Evolutionary conservation across 2,888 invertebrate species (phyloP), one percentile per base, ranked within the genome.

Genomic region (Drosophila formosana): DNA sequence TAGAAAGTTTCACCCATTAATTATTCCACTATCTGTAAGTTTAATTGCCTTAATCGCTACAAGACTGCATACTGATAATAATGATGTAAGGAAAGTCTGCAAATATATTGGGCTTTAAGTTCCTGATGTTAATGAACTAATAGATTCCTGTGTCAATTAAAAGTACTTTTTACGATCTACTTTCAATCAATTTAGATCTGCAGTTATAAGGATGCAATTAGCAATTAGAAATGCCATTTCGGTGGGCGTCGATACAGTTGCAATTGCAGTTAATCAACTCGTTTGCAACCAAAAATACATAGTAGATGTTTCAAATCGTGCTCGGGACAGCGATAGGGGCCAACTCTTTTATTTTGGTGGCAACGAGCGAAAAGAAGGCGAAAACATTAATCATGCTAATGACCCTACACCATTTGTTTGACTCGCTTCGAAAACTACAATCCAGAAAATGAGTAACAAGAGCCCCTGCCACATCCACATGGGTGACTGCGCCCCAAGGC

Each of bases 381-480:
- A 64, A 75, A 72, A 75, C 82, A 83, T 88, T 80, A 86, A 88
- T 88, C 89, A 78, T 78, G 67, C 87, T 88, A 83, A 83, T 83
- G 87, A 84, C 65, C 78, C 81, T 71, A 75, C 82, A 81, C 71
- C 83, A 68, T 72, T 72, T 71, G 66, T 70, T 39, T 43, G 18
- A 28, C 51, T 72, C 55, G 64, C 69, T 66, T 77, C 11, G 39
- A 28, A 58, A 81, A 67, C 68, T 69, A 86, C 72, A 51, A 69
- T 88, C 84, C 87, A 88, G 84, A 83, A 83, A 83, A 88, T 80
- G 49, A 65, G 67, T 66, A 74, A 61, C 66, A 74, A 51, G 64
- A 49, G 50, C 50, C 62, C 18, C 18, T 18, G 18, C 18, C 18
- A 18, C 18, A 18, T 18, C 18, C 18, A 43, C 76, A 87, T 87